These are phyloP conservation scores for Zaprionus ornatus DNA, from an alignment of 1,140 invertebrate species.

Conservation along the genomic window DNA sequence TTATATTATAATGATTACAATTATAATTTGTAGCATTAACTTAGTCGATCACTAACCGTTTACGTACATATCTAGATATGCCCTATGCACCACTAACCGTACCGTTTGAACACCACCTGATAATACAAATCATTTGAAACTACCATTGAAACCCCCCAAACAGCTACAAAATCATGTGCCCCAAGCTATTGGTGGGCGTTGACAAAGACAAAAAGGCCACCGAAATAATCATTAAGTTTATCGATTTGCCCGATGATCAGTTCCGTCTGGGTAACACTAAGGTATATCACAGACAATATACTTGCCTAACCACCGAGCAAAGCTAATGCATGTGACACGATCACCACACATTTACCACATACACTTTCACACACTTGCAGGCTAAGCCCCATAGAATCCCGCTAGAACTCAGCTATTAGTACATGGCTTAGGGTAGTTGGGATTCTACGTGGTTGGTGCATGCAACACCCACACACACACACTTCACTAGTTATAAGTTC, in stretches of 20 bases:
- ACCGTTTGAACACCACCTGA: conserved; percentile 12
- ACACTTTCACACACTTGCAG: not conserved
- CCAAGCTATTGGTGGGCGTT: conserved; percentile 89
- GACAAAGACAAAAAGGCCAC: conserved; percentile 93
- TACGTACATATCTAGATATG: not conserved
- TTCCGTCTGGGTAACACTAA: conserved; percentile 98
- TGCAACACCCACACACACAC: not conserved
- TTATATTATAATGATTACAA: conserved; percentile 10
- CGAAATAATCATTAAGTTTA: conserved; percentile 93
- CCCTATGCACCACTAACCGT: conserved; percentile 2
- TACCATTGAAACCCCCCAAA: conserved; percentile 52
- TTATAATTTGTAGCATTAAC: conserved; percentile 57
- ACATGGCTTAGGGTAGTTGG: conserved; percentile 45
- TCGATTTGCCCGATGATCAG: conserved; percentile 94
- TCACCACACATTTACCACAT: conserved; percentile 5
- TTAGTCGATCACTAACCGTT: conserved; percentile 43
- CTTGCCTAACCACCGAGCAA: conserved; percentile 23
- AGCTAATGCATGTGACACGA: not conserved
- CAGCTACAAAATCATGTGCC: conserved; percentile 97
- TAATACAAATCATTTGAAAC: conserved; percentile 55
- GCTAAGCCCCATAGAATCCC: not conserved
- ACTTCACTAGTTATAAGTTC: not conserved
- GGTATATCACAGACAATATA: conserved; percentile 87
- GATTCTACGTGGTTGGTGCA: not conserved
- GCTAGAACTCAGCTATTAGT: conserved; percentile 52